A percentile compares a stretch with the other conserved stretches of the same genome.
Conservation (phyloP, 2,797 vertebrate genomes). For the Cephalopachus bancanus region DNA sequence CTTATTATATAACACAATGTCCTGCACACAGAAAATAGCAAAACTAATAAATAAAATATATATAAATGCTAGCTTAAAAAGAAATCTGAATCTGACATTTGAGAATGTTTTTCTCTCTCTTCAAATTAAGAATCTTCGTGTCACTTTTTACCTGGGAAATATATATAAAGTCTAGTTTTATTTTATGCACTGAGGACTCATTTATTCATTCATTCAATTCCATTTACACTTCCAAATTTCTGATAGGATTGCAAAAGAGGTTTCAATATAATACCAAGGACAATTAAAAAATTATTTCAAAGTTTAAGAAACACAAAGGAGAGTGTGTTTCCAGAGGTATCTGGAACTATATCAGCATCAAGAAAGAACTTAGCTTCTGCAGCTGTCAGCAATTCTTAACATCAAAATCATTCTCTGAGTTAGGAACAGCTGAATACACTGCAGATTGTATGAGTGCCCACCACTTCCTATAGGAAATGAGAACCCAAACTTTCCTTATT, state of each 20-base stretch:
- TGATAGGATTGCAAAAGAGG: background rate
- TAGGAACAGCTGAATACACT: background rate
- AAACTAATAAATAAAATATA: background rate
- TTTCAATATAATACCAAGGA: background rate
- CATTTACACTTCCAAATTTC: background rate
- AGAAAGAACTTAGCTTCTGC: background rate
- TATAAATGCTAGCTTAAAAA: background rate
- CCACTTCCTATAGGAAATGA: background rate
- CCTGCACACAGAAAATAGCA: background rate
- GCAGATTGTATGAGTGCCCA: background rate
- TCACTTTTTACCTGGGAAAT: background rate
- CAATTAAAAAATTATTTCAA: background rate
- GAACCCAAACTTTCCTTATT: background rate
- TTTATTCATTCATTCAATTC: background rate
- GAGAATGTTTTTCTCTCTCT: background rate
- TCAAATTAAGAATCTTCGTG: background rate
- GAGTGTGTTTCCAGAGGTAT: background rate
- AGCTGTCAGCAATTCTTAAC: background rate
- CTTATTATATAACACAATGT: background rate
- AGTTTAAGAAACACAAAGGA: background rate
- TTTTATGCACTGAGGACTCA: background rate
- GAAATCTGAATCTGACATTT: background rate
- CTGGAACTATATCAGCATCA: background rate
- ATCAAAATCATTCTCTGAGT: background rate
- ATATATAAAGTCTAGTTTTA: background rate